Evolutionary conservation across 1,140 invertebrate species (phyloP).

Genomic region (Drosophila rufa): DNA sequence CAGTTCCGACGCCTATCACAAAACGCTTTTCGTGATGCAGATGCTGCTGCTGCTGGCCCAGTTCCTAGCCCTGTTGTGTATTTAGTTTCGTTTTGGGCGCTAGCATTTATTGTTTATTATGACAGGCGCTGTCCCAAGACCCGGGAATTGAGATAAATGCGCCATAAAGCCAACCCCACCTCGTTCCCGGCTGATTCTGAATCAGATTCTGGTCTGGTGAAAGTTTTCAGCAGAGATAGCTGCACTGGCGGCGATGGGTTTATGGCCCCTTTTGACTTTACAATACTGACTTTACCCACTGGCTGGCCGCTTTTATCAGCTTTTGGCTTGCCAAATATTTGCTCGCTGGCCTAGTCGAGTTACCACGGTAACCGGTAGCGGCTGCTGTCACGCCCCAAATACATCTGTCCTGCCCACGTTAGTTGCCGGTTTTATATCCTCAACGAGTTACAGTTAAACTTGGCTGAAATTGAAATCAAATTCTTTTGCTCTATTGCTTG

Average conservation of each 20-base stretch:
- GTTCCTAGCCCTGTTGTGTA: constrained; percentile 54
- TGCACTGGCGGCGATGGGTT: constrained; percentile 29
- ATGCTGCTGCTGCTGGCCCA: constrained; percentile 46
- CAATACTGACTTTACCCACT: constrained; percentile 11
- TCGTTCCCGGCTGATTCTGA: constrained; percentile 10
- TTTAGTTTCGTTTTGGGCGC: constrained; percentile 75
- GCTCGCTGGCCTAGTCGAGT: constrained; percentile 9
- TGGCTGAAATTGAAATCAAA: constrained; percentile 18
- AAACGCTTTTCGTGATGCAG: constrained; percentile 35
- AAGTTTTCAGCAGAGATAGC: constrained; percentile 42
- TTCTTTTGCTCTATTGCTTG: not conserved
- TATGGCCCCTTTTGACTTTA: constrained; percentile 53
- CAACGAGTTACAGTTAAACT: constrained; percentile 14
- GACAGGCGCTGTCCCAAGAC: constrained; percentile 32
- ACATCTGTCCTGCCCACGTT: constrained; percentile 4
- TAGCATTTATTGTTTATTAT: constrained; percentile 81
- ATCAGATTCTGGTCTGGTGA: constrained; percentile 31
- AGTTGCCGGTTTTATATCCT: constrained; percentile 1
- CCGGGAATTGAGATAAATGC: constrained; percentile 76
- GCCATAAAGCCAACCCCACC: constrained; percentile 57
- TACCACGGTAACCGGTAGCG: constrained; percentile 37
- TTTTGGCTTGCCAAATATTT: constrained; percentile 54
- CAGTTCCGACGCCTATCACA: constrained; percentile 49
- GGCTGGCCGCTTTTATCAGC: constrained; percentile 47
- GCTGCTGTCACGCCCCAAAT: constrained; percentile 9